Evolutionary conservation across 2,888 invertebrate genomes (phyloP).

Genomic region (Plebejus argus): DNA sequence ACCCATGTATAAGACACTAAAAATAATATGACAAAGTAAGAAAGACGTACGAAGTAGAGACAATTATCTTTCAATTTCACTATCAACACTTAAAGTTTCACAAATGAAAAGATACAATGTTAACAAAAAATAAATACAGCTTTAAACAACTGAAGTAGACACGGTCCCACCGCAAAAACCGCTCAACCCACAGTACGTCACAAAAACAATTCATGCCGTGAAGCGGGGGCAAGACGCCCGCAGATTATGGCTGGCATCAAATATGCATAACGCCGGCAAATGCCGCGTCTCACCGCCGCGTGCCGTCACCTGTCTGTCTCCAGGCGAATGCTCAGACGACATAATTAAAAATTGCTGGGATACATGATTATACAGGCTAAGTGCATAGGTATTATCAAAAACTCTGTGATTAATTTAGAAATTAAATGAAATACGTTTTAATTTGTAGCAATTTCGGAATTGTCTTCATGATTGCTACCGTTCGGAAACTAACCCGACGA

Average conservation of each 20-base stretch:
- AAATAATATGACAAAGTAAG: no score
- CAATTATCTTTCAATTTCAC: no score
- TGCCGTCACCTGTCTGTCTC: slow-evolving; percentile 52
- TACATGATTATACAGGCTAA: slow-evolving; percentile 50
- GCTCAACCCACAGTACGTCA: not conserved
- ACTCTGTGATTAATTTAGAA: not conserved
- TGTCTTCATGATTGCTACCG: no score
- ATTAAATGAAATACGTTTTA: no score
- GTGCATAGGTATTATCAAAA: not conserved
- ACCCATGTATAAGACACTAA: no score
- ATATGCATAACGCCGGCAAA: slow-evolving; percentile 82
- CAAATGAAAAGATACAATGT: no score
- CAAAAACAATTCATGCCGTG: slow-evolving; percentile 9
- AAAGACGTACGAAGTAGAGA: no score
- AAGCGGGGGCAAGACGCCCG: slow-evolving; percentile 1
- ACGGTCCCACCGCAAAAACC: not conserved
- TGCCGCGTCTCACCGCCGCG: slow-evolving; percentile 78
- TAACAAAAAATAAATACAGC: no score
- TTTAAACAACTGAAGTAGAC: not conserved
- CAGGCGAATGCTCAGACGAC: slow-evolving; percentile 74
- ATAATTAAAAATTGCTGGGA: slow-evolving; percentile 78
- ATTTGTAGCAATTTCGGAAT: no score
- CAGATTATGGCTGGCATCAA: slow-evolving; percentile 69
- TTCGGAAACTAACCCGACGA: no score
- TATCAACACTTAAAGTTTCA: no score